Evolutionary conservation across 2,888 invertebrate genomes (phyloP), one percentile per base, ranked within the genome.

Genomic region (Pachymerium ferrugineum): DNA sequence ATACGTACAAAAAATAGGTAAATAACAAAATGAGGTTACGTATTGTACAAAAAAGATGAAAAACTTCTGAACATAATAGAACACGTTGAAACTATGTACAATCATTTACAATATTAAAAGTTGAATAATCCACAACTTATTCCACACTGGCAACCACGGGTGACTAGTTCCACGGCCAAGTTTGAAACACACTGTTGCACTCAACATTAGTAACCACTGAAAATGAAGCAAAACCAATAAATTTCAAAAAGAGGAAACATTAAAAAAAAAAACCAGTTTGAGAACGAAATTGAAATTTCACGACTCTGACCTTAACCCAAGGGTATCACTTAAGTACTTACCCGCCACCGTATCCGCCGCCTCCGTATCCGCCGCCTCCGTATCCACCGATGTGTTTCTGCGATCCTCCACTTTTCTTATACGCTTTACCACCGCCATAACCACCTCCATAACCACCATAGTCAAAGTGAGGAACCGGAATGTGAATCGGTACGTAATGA

Each of bases 321-420:
- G 14, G 47, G 3, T 10, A 6, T 54, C 22, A 54, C 16, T 47
- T 47, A 22, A 22, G 6, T 3, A 54, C 54, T 54, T 12, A 54
- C 54, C 71, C 35, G 10, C 71, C 71, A 22, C 71, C 71, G 16
- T 22, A 16, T 19, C 70, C 70, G 3, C 71, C 70, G 22, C 70
- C 35, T 30, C 70, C 71, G 10, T 19, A 14, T 19, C 38, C 71
- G 22, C 71, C 71, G 19, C 38, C 71, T 8, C 71, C 71, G 35
- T 31, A 29, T 35, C 71, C 71, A 16, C 71, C 71, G 31, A 31
- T 35, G n/a, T 30, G 19, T 19, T 19, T 69, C 6, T 35, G 19
- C 6, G 35, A 16, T 1, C 71, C 33, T 22, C 71, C 71, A 19
- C n/a, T n/a, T n/a, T n/a, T n/a, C n/a, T n/a, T n/a, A n/a, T n/a